Base-by-base conservation (phyloP, 2,797 vertebrate species). In the Diplodus puntazzo region DNA sequence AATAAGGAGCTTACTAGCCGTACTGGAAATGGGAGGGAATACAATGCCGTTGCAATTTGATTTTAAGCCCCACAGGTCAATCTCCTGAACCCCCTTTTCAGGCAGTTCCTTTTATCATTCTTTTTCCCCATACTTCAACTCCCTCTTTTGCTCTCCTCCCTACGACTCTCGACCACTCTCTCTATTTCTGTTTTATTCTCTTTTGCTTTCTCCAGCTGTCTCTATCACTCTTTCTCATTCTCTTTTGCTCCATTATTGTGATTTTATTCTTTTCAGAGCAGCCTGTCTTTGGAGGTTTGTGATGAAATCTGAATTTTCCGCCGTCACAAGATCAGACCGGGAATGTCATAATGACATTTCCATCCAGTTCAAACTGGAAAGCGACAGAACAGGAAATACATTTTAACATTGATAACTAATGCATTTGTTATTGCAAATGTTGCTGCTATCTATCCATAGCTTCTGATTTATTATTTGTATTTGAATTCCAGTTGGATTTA, bases 41-140 rank as follows among this genome's bases (percentile, higher is more conserved):
- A 95, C 94, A 95, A 96, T 95, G 88, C 92, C 60, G 59, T 90
- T 87, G 90, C 94, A 96, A 95, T 95, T 95, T 95, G 93, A 95
- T 95, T 95, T 93, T 92, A 95, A 95, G 93, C 94, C 93, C 93
- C 85, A 87, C 79, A 86, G 95, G 95, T 96, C 95, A 95, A 95
- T 95, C 95, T 92, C 82, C 81, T 93, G 93, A 93, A 95, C 94
- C 88, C 87, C 72, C 68, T 86, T 92, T 92, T 90, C 81, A 89
- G 68, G 73, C 77, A 80, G 70, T 83, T 85, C 73, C 84, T 92
- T 92, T 94, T 89, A 93, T 92, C 90, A 67, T 86, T 74, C 64
- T 55, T 13, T 69, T 71, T n/a, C 57, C 79, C 73, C 87, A 82
- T 81, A 78, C 77, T 83, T 86, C 79, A 75, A 77, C 82, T 84